Percentiles rank a stretch among this genome's conserved stretches.
These are phyloP conservation scores for Melinaea menophilus DNA, from an alignment of 2,888 invertebrate genomes.

Conservation along the genomic window DNA sequence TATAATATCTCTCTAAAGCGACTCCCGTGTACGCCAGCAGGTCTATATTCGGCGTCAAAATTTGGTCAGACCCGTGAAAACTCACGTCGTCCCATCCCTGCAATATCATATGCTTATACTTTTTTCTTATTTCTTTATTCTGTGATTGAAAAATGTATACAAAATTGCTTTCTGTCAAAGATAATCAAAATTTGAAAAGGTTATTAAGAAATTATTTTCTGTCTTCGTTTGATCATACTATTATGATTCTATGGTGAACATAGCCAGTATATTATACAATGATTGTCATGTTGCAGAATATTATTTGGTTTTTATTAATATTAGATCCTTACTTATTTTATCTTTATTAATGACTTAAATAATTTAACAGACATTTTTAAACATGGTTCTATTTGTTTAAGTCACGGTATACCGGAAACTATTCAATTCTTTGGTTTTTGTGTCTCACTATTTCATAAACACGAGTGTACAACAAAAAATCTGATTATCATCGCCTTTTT, in stretches of 20 bases:
- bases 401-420: conserved; percentile 1
- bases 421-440: not conserved
- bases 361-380: not conserved
- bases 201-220: no score
- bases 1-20: conserved; percentile 89
- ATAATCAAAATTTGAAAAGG: no score
- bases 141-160: no score
- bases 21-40: conserved; percentile 90
- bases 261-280: no score
- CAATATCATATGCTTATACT: conserved; percentile 32
- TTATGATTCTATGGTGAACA: no score
- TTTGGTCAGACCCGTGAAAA: conserved; percentile 91
- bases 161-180: no score
- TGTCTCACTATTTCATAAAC: not conserved
- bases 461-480: not conserved
- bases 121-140: no score
- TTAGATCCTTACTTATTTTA: not conserved
- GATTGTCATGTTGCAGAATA: no score
- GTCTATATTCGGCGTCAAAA: conserved; percentile 94
- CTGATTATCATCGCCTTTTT: not conserved
- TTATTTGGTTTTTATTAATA: no score
- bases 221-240: no score
- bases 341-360: not conserved
- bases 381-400: not conserved
- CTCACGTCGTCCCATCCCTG: conserved; percentile 96